These are phyloP conservation scores for Macropis europaea DNA, from an alignment of 2,888 invertebrate genomes.

Conservation along the genomic window DNA sequence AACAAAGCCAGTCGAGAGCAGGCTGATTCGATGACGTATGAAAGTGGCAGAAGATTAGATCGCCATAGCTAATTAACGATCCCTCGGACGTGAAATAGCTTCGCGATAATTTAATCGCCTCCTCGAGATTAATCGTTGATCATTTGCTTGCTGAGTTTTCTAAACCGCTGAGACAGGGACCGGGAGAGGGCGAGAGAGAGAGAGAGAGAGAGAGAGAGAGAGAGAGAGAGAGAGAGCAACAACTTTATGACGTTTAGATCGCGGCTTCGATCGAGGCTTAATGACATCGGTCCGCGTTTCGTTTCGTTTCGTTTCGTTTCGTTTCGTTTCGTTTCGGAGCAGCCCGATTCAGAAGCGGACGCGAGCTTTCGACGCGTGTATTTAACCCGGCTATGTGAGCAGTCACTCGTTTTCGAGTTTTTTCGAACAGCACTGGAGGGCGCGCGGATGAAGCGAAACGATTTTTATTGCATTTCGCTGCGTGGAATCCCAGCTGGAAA, in stretches of 20 bases:
- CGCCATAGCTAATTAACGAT: slow-evolving; percentile 25
- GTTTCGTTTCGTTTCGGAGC: slow-evolving; percentile 21
- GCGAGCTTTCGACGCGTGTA: slow-evolving; percentile 46
- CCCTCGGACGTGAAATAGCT: slow-evolving; percentile 19
- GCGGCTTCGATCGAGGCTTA: slow-evolving; percentile 3
- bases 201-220: too few relatives aligned
- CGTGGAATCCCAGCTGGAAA: slow-evolving; percentile 61
- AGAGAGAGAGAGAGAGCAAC: too few relatives aligned
- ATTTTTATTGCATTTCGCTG: slow-evolving; percentile 64
- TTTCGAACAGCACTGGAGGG: slow-evolving; percentile 46
- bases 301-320: too few relatives aligned
- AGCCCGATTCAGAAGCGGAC: slow-evolving; percentile 17
- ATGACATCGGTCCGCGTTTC: slow-evolving; percentile 12
- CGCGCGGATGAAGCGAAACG: slow-evolving; percentile 51
- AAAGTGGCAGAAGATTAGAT: slow-evolving; percentile 44
- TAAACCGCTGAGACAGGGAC: too few relatives aligned
- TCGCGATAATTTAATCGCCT: slow-evolving; percentile 16
- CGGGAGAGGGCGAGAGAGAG: too few relatives aligned
- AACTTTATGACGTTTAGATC: slow-evolving; percentile 15
- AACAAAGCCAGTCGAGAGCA: slow-evolving; percentile 40
- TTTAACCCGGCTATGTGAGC: slow-evolving; percentile 45
- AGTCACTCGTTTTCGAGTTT: slow-evolving; percentile 60
- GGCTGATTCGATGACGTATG: slow-evolving; percentile 38
- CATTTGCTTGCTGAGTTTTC: neutral
- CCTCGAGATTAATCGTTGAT: slow-evolving; percentile 5